Evolutionary conservation across 1,140 invertebrate species (phyloP).

Genomic region (Bombus polaris): DNA sequence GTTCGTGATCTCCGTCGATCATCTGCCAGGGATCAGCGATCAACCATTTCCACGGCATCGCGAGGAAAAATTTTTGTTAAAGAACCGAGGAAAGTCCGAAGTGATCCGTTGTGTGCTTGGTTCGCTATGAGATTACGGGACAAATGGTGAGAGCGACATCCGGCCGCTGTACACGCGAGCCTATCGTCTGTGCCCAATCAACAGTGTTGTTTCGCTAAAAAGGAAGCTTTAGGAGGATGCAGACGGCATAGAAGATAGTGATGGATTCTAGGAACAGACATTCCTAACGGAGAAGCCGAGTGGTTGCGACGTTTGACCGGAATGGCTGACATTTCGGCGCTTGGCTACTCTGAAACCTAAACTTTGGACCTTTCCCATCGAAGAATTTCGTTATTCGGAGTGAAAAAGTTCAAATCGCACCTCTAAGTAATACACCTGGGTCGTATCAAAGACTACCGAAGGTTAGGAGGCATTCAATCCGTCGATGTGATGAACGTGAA

Average conservation of each 20-base stretch:
- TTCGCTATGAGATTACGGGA: not conserved
- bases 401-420: not conserved
- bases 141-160: not conserved
- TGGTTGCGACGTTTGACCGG: not conserved
- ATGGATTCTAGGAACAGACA: not conserved
- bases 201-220: conserved; percentile 27
- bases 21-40: conserved; percentile 37
- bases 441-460: no score
- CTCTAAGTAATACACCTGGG: no score
- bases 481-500: conserved; percentile 21
- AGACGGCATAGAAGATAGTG: not conserved
- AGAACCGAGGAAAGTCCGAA: not conserved
- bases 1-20: conserved; percentile 56
- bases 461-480: no score
- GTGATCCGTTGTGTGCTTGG: conserved; percentile 11
- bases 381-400: not conserved
- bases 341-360: not conserved
- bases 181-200: not conserved
- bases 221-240: not conserved
- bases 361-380: not conserved
- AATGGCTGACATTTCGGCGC: not conserved
- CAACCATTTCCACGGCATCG: conserved; percentile 18
- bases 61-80: not conserved
- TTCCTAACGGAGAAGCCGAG: not conserved
- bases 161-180: not conserved